These are phyloP conservation scores for Onychomys leucogaster DNA, from an alignment of 2,797 vertebrate genomes.

Conservation along the genomic window DNA sequence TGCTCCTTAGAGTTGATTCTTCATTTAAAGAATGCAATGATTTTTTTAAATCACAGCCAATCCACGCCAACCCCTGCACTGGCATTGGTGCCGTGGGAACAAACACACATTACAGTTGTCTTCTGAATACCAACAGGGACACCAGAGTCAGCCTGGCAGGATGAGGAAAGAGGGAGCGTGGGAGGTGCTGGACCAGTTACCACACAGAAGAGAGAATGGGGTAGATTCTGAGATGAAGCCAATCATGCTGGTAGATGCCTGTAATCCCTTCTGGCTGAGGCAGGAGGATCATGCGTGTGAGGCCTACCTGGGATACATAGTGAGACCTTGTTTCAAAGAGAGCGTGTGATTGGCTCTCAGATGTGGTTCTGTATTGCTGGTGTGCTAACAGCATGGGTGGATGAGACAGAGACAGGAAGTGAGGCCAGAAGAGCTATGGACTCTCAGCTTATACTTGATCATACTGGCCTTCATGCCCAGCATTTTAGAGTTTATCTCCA, in stretches of 20 bases:
- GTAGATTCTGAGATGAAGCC: background rate
- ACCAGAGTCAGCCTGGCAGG: background rate
- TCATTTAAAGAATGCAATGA: background rate
- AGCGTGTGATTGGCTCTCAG: background rate
- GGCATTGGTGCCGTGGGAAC: background rate
- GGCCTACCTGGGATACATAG: background rate
- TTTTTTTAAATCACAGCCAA: background rate
- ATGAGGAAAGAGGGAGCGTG: too few relatives aligned
- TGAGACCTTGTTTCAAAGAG: background rate
- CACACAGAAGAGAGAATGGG: background rate
- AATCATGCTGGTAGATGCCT: background rate
- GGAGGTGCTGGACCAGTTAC: background rate
- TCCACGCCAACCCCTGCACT: background rate
- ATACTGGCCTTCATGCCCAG: background rate
- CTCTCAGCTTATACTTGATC: background rate
- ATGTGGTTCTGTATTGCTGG: rapidly evolving
- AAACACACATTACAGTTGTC: background rate
- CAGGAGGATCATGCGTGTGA: background rate
- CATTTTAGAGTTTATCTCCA: background rate
- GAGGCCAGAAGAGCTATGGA: background rate
- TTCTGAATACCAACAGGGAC: background rate
- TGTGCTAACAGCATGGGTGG: background rate
- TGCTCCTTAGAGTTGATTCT: background rate
- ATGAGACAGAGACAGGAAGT: background rate
- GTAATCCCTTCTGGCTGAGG: background rate